Evolutionary conservation across 2,888 invertebrate genomes (phyloP).

Genomic region (Epirrhoe alternata): DNA sequence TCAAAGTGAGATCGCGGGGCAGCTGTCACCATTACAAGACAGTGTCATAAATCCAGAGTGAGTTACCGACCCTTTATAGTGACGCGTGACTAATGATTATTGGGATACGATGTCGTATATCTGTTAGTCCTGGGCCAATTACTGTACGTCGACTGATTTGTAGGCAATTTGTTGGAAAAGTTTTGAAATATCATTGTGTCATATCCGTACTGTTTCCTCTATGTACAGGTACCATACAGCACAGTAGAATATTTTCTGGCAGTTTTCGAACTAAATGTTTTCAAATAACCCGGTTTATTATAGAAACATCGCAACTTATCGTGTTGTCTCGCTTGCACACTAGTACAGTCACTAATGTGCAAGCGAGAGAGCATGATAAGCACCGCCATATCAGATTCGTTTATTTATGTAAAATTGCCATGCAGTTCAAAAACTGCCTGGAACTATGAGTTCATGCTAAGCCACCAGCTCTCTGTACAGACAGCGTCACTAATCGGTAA

Average conservation of each 20-base stretch:
- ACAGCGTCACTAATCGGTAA: no score
- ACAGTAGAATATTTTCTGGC: background rate
- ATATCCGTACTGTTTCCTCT: constrained; percentile 22
- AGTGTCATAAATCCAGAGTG: constrained; percentile 43
- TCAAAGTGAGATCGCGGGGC: constrained; percentile 45
- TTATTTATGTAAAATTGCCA: no score
- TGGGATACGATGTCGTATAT: constrained; percentile 34
- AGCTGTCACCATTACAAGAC: constrained; percentile 44
- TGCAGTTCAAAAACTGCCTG: no score
- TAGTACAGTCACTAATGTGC: no score
- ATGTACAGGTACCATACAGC: background rate
- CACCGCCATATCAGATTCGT: no score
- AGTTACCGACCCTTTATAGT: constrained; percentile 37
- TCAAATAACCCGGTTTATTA: no score
- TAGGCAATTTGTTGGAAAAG: constrained; percentile 25
- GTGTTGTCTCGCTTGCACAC: no score
- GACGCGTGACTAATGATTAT: constrained; percentile 37
- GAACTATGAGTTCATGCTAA: no score
- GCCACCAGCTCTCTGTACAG: no score
- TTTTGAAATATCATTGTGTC: constrained; percentile 20
- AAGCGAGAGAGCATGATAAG: no score
- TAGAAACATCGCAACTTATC: no score
- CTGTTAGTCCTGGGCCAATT: constrained; percentile 37
- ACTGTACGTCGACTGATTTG: constrained; percentile 35
- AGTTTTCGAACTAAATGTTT: background rate